phyloP scores from a whole-genome alignment of 2,888 invertebrate genomes.

The Mactromeris polynyma region DNA sequence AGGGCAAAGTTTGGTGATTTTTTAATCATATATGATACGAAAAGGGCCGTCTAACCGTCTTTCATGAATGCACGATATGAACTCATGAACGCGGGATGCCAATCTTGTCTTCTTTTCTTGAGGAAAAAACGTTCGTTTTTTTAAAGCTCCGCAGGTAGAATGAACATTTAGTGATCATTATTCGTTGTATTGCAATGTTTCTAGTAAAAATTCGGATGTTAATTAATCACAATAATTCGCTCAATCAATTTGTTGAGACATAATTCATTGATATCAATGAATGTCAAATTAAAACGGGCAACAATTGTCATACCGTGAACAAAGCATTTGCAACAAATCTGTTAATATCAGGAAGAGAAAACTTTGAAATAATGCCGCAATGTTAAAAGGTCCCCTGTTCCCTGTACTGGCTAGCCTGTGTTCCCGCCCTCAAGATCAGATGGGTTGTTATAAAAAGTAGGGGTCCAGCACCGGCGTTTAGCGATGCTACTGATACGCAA shows the following conservation, averaged over 20 bases:
- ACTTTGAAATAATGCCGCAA: too few relatives aligned
- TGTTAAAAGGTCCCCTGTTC: too few relatives aligned
- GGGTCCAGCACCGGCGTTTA: too few relatives aligned
- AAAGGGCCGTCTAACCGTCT: neutral
- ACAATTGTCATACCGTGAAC: too few relatives aligned
- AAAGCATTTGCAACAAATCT: too few relatives aligned
- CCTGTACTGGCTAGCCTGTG: too few relatives aligned
- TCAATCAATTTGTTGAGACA: neutral
- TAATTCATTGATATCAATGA: neutral
- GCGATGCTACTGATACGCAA: too few relatives aligned
- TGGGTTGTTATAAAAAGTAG: too few relatives aligned
- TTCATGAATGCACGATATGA: neutral
- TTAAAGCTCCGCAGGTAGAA: neutral
- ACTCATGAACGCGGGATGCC: neutral
- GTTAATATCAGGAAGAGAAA: too few relatives aligned
- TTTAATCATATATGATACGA: neutral
- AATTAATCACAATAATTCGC: neutral
- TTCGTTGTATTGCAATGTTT: neutral
- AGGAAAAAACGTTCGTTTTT: too few relatives aligned
- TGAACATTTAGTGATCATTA: neutral
- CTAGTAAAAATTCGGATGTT: neutral
- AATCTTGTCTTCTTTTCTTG: neutral
- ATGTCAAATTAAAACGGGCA: neutral
- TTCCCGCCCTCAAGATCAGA: too few relatives aligned
- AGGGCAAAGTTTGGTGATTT: neutral